phyloP scores from a whole-genome alignment of 2,797 vertebrate species.

The Sternarchorhynchus goeldii region DNA sequence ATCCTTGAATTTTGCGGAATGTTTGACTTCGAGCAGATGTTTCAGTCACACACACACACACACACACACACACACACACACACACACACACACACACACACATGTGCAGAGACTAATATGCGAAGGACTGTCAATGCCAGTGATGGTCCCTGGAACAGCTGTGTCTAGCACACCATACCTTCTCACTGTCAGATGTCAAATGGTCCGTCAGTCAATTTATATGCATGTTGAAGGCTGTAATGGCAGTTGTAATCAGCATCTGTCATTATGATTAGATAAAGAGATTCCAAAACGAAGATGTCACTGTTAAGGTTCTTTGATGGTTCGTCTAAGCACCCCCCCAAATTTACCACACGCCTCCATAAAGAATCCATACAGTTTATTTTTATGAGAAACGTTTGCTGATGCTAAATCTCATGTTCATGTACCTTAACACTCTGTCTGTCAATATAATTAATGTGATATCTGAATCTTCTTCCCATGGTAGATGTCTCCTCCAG shows the following conservation, averaged over 20 bases:
- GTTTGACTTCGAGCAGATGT: slow-evolving; percentile 60
- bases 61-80: slow-evolving; percentile 26
- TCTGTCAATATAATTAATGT: not conserved
- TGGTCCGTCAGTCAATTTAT: slow-evolving; percentile 36
- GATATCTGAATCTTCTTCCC: not conserved
- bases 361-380: not conserved
- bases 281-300: slow-evolving; percentile 23
- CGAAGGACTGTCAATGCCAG: slow-evolving; percentile 16
- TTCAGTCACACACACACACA: slow-evolving; percentile 35
- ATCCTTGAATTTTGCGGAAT: slow-evolving; percentile 55
- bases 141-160: slow-evolving; percentile 11
- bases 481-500: slow-evolving; percentile 89
- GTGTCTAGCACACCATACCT: slow-evolving; percentile 22
- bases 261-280: slow-evolving; percentile 38
- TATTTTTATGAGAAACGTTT: no score
- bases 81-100: slow-evolving; percentile 4
- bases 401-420: no score
- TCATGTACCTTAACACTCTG: not conserved
- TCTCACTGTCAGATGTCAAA: slow-evolving; percentile 21
- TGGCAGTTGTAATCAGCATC: slow-evolving; percentile 41
- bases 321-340: slow-evolving; percentile 23
- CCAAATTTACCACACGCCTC: slow-evolving; percentile 13
- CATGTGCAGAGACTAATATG: slow-evolving; percentile 15
- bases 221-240: slow-evolving; percentile 30
- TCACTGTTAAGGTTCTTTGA: slow-evolving; percentile 23